Evolutionary conservation across 2,888 invertebrate genomes (phyloP).

Genomic region (Polydrusus pterygomalis): DNA sequence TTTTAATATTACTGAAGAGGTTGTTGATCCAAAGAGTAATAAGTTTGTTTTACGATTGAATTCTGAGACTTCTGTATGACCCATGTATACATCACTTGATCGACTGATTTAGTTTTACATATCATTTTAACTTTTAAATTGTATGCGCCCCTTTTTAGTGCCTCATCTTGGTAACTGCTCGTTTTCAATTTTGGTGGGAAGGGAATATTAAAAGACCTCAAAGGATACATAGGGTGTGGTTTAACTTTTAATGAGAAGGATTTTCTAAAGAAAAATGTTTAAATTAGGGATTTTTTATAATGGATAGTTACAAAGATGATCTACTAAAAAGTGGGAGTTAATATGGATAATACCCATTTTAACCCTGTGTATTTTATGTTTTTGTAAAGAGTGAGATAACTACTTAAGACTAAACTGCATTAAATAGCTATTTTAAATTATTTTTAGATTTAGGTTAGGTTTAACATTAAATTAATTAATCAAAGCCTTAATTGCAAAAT

Average conservation of each 20-base stretch:
- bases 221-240: no score
- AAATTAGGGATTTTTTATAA: no score
- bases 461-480: not conserved
- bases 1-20: slow-evolving; percentile 95
- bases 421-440: slow-evolving; percentile 8
- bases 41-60: slow-evolving; percentile 95
- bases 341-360: not conserved
- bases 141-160: not conserved
- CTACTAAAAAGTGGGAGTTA: no score
- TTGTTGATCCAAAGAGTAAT: slow-evolving; percentile 96
- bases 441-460: slow-evolving; percentile 9
- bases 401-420: slow-evolving; percentile 15
- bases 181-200: no score
- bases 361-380: not conserved
- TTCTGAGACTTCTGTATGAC: slow-evolving; percentile 97
- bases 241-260: no score
- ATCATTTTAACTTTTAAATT: slow-evolving; percentile 14
- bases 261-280: no score
- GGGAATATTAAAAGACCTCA: no score
- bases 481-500: not conserved
- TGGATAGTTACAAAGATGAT: no score
- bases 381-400: slow-evolving; percentile 19
- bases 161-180: not conserved
- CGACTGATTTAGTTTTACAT: slow-evolving; percentile 63
- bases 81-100: slow-evolving; percentile 67